Conservation (phyloP, 92 coral and sea anemone species). For the Actinernus sp. region DNA sequence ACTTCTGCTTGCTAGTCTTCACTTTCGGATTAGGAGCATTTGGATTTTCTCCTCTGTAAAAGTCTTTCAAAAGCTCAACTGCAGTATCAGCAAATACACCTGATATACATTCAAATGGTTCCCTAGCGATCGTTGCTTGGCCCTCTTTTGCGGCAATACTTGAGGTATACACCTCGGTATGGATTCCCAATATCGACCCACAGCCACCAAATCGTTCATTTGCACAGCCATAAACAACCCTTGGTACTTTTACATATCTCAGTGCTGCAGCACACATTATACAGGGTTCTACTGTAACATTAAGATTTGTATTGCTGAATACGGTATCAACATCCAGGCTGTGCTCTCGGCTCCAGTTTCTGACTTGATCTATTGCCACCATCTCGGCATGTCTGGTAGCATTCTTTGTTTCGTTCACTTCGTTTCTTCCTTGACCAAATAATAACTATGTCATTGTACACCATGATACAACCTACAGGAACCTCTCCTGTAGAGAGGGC, state of each 20-base stretch:
- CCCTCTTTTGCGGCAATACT: not conserved
- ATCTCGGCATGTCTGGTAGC: constrained; percentile 98
- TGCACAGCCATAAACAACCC: constrained; percentile 91
- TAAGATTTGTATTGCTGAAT: constrained; percentile 54
- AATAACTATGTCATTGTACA: constrained; percentile 68
- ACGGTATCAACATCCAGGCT: constrained; percentile 64
- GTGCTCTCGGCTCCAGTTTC: constrained; percentile 66
- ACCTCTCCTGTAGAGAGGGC: constrained; percentile 89
- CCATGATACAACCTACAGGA: constrained; percentile 94
- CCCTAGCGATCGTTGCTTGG: constrained; percentile 14
- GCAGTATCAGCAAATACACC: constrained; percentile 84
- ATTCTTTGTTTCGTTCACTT: constrained; percentile 93
- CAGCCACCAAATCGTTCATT: constrained; percentile 99
- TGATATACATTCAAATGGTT: constrained; percentile 68
- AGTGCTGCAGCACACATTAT: constrained; percentile 97
- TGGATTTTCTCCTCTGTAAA: constrained; percentile 94
- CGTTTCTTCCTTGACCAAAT: constrained; percentile 89
- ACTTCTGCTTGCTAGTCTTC: constrained; percentile 67
- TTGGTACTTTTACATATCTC: constrained; percentile 66
- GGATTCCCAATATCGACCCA: constrained; percentile 89
- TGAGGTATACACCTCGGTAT: constrained; percentile 54
- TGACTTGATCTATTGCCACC: constrained; percentile 89
- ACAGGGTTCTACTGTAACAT: constrained; percentile 97
- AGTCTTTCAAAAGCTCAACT: constrained; percentile 78
- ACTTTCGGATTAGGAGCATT: constrained; percentile 92